phyloP scores from a whole-genome alignment of 2,113 vertebrate genomes.

The Candoia aspera region DNA sequence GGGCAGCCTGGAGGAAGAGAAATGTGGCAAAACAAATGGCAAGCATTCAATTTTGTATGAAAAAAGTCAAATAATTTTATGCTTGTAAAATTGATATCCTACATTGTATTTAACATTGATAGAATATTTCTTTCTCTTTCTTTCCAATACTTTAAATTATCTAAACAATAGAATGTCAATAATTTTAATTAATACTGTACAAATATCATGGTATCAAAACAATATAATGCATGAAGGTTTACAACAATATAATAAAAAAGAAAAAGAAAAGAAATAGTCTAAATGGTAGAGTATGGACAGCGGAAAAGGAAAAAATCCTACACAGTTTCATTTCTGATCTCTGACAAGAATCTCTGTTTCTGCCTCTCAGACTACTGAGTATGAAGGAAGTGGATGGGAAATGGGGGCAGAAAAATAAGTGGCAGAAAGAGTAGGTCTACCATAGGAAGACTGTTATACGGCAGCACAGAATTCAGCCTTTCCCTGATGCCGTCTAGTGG shows the following conservation, averaged over 20 bases:
- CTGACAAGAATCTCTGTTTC: not conserved
- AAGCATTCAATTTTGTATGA: not conserved
- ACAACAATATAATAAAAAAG: not conserved
- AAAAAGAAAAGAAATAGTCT: not conserved
- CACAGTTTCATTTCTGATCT: not conserved
- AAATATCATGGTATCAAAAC: not conserved
- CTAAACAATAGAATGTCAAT: not conserved
- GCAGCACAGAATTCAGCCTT: not conserved
- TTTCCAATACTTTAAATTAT: too few relatives aligned
- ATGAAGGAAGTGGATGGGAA: not conserved
- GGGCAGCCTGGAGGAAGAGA: not conserved
- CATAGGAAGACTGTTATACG: not conserved
- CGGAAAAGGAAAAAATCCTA: not conserved
- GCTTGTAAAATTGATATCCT: too few relatives aligned
- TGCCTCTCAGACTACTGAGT: not conserved
- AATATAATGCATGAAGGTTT: not conserved
- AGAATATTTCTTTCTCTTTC: too few relatives aligned
- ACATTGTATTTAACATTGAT: too few relatives aligned
- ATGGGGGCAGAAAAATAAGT: too few relatives aligned
- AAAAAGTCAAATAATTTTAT: too few relatives aligned
- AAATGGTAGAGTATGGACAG: not conserved
- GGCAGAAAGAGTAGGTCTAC: not conserved
- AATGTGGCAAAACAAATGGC: not conserved
- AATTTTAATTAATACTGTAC: not conserved
- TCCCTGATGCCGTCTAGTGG: not conserved